phyloP scores from a whole-genome alignment of 2,113 vertebrate species.

The Calyptommatus sinebrachiatus region DNA sequence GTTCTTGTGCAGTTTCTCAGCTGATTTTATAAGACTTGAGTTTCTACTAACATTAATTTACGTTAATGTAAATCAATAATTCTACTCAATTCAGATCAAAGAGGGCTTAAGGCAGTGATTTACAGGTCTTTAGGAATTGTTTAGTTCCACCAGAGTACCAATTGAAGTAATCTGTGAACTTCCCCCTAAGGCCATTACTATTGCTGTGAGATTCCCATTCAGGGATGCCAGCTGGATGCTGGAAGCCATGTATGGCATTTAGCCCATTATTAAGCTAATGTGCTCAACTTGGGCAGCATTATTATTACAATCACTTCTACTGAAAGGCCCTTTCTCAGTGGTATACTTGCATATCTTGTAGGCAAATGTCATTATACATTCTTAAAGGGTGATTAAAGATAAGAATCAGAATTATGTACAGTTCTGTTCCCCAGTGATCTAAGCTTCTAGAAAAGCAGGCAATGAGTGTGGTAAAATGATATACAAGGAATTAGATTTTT shows the following conservation, averaged over 20 bases:
- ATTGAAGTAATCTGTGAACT: background rate
- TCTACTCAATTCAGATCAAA: background rate
- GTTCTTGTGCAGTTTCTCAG: background rate
- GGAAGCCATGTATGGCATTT: background rate
- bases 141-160: background rate
- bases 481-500: too few species aligned
- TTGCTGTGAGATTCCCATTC: background rate
- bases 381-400: too few species aligned
- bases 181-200: background rate
- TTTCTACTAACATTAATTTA: background rate
- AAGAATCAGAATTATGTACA: too few species aligned
- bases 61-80: conserved; percentile 2
- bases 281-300: too few species aligned
- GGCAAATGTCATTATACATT: too few species aligned
- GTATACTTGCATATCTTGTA: too few species aligned
- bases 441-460: too few species aligned
- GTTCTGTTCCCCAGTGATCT: too few species aligned
- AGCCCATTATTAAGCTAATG: background rate
- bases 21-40: background rate
- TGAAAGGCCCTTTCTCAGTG: too few species aligned
- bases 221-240: background rate
- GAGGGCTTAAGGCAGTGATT: conserved; percentile 3
- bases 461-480: too few species aligned
- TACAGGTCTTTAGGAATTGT: background rate
- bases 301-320: too few species aligned